Evolutionary conservation across 2,797 vertebrate genomes (phyloP), one percentile per base, ranked within the genome.

Genomic region (Acrossocheilus fasciatus): DNA sequence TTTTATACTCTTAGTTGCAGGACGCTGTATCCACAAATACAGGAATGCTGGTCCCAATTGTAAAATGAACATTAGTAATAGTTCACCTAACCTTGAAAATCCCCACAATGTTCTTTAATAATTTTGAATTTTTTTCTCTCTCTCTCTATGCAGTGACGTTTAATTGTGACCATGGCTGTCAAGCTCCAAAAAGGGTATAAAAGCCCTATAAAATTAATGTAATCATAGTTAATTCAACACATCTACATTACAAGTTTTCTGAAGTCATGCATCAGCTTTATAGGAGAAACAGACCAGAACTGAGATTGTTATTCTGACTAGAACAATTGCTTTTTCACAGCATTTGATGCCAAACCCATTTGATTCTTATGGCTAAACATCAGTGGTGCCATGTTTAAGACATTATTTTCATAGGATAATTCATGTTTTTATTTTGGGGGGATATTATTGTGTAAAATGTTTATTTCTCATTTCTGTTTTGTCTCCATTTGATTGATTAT

Each of bases 1-100:
- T 68, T 68, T 36, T 36, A 36, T 66, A 64, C 52, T 85, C 47
- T 74, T 81, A 30, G 15, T 45, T 30, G 47, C 62, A 59, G n/a
- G 54, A 34, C 23, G 6, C 2, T 34, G n/a, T 41, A 75, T 75
- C 41, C 43, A 50, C 12, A 74, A 43, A 86, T 14, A 17, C 62
- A 64, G 14, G 26, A 59, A 64, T 66, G 62, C 5, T 6, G 15
- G 34, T 15, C 14, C 30, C 14, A 66, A 12, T 17, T 4, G 5
- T 8, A 17, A 66, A 66, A 34, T 8, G 2, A 30, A 66, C 26
- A 34, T 66, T 8, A 30, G 30, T 17, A 34, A 17, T 66, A 23
- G 10, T 20, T 70, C 17, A 41, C 17, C 68, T 20, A 41, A 70
- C 23, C 15, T 10, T 36, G 3, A 18, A 69, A 69, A 10, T 10